Percentiles rank a stretch among this genome's conserved stretches.
Conservation (phyloP, 2,888 invertebrate genomes). For the Monochamus alternatus region DNA sequence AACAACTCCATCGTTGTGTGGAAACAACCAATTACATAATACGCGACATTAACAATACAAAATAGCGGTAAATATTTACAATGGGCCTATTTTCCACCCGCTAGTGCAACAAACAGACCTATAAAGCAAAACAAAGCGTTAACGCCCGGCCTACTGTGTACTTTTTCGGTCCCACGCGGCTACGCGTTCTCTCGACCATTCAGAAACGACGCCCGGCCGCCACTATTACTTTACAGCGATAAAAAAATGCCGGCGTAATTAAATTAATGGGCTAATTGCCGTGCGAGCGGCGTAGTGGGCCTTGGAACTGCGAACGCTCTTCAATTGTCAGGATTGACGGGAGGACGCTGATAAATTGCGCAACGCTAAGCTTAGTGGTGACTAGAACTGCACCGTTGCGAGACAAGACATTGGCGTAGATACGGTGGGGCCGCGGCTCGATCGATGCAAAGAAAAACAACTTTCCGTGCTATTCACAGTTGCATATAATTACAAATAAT, state of each 20-base stretch:
- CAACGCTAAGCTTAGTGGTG: neutral
- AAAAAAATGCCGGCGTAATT: constrained; percentile 20
- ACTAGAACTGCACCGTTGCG: too few species aligned
- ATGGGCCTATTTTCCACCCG: neutral
- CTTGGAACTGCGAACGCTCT: constrained; percentile 8
- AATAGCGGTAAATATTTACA: neutral
- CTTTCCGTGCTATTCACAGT: too few species aligned
- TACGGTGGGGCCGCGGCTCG: too few species aligned
- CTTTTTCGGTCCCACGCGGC: constrained; percentile 15
- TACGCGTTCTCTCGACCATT: constrained; percentile 13
- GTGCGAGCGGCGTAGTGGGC: constrained; percentile 16
- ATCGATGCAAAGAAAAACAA: too few species aligned
- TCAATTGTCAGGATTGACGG: constrained; percentile 10
- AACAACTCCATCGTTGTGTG: neutral
- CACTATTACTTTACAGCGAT: neutral
- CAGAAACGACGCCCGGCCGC: neutral
- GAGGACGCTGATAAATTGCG: neutral
- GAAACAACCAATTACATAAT: neutral
- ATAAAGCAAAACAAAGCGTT: neutral
- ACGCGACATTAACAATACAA: neutral
- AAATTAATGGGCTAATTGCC: constrained; percentile 30
- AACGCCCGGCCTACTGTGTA: neutral
- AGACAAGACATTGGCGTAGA: too few species aligned
- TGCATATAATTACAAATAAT: too few species aligned
- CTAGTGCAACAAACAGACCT: neutral